phyloP scores from a whole-genome alignment of 2,888 invertebrate genomes.

The Andrena trimmerana region DNA sequence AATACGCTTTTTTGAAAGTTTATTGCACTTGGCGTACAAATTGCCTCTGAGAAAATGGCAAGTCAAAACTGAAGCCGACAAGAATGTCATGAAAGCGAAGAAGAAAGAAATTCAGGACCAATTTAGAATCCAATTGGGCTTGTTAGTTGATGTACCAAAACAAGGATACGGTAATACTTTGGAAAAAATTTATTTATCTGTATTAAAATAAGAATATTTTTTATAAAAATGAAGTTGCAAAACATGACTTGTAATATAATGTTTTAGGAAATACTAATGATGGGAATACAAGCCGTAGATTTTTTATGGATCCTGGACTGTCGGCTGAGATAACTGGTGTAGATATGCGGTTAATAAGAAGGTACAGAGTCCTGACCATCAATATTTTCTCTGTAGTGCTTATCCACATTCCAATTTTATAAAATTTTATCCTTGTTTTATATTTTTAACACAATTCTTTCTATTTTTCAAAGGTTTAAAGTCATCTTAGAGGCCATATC shows the following conservation, averaged over 20 bases:
- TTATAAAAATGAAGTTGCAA: no score
- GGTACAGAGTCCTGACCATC: no score
- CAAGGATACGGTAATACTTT: not conserved
- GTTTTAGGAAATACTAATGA: not conserved
- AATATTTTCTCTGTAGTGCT: no score
- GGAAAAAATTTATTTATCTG: no score
- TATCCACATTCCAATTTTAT: no score
- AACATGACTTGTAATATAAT: no score
- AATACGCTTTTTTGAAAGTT: not conserved
- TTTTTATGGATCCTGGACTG: not conserved
- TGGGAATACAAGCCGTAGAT: not conserved
- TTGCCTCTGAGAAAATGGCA: not conserved
- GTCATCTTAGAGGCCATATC: no score
- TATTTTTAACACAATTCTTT: no score
- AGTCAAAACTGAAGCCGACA: not conserved
- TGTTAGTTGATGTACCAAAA: not conserved
- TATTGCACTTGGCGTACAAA: not conserved
- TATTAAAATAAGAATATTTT: no score
- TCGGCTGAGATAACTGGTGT: constrained; percentile 30
- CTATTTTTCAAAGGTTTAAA: no score
- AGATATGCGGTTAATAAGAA: no score
- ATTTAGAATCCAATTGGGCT: not conserved
- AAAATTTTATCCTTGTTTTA: no score
- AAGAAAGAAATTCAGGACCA: not conserved
- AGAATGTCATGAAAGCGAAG: not conserved